Base-by-base conservation (phyloP, 1,140 invertebrate genomes). In the Polyergus mexicanus region DNA sequence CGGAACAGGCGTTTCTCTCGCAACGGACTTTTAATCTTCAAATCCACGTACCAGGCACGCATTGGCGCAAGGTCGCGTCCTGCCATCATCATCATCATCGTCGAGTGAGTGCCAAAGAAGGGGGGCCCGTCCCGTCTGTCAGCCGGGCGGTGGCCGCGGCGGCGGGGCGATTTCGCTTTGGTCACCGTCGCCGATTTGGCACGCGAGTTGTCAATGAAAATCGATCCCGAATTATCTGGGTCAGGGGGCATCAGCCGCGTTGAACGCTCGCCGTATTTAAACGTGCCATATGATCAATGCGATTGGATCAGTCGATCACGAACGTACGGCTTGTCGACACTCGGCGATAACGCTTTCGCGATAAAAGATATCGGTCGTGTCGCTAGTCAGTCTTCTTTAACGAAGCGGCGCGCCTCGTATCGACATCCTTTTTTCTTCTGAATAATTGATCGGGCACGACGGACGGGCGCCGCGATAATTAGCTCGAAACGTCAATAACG, bases 151-250 rank as follows among this genome's bases (percentile, higher is more conserved):
- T 25, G 28, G 38, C 35, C 11, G 32, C 54, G 71, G 11, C 19
- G 25, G 10, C 13, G 22, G 1, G 10, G 16, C 22, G 56, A 11
- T 62, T 22, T 0, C 75, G 28, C 44, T 22, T 54, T 10, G 6
- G 35, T 19, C 32, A 32, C 3, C 44, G 47, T 63, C 87, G 86
- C 65, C 88, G 88, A 88, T 91, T 94, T 93, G 92, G 92, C 93
- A 92, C 84, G 78, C 76, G 65, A 92, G 63, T 93, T 93, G 92
- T 94, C 92, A 94, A 94, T 94, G 93, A 94, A 94, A 94, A 94
- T 92, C 92, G 88, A 93, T 93, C 90, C 88, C 63, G 71, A 93
- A 91, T 92, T 91, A 93, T 92, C 80, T 89, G 86, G 93, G 93
- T 90, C 90, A 93, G 91, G 92, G 94, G 92, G 92, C 92, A 94